A percentile compares a stretch with the other conserved stretches of the same genome.
Evolutionary conservation across 1,140 invertebrate species (phyloP).

Genomic region (Triops cancriformis): DNA sequence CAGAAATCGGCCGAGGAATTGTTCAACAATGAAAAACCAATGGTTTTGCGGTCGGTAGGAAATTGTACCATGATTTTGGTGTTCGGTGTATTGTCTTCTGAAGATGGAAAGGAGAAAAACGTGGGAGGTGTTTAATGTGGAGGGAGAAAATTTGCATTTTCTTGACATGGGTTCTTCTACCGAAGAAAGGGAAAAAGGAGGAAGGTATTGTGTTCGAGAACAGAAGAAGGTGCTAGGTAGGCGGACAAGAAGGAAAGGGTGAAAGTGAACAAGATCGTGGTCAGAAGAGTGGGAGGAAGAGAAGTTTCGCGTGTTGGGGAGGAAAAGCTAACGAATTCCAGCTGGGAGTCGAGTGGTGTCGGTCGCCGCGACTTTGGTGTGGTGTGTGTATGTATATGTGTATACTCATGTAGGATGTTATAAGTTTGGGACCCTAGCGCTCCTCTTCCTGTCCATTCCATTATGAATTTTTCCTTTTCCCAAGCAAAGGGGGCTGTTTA

Average conservation of each 20-base stretch:
- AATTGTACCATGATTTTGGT: too few species aligned
- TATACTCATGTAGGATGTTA: background rate
- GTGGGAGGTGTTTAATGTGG: background rate
- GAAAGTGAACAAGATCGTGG: slow-evolving; percentile 1
- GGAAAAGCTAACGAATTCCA: slow-evolving; percentile 9
- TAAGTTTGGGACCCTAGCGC: background rate
- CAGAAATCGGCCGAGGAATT: too few species aligned
- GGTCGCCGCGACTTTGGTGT: background rate
- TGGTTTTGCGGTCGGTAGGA: too few species aligned
- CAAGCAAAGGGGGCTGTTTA: background rate
- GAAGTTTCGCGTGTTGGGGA: background rate
- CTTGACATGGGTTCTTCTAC: background rate
- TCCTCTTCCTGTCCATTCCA: slow-evolving; percentile 8
- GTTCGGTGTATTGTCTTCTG: too few species aligned
- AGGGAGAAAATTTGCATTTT: background rate
- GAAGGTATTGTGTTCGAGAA: background rate
- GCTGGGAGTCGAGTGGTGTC: slow-evolving; percentile 8
- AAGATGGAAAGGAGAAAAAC: background rate
- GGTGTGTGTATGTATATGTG: background rate
- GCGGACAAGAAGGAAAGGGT: background rate
- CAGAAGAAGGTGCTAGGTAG: background rate
- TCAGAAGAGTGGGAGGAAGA: background rate
- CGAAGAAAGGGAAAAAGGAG: background rate
- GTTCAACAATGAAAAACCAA: too few species aligned
- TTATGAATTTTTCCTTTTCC: slow-evolving; percentile 11